Conservation (phyloP, 2,888 invertebrate species). For the Hydrotaea cyrtoneurina region DNA sequence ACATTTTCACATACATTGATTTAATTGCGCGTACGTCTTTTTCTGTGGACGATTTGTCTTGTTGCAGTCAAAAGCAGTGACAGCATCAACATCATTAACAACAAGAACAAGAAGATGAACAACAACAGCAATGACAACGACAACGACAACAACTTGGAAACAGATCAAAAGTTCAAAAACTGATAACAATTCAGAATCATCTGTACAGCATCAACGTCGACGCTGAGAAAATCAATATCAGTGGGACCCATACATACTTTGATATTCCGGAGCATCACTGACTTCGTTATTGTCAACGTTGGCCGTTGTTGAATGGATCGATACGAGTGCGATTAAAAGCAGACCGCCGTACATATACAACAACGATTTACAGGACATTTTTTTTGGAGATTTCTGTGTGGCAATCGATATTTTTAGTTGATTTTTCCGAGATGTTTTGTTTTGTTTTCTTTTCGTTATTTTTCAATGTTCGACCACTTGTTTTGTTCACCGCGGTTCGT, state of each 20-base stretch:
- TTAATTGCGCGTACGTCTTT: not conserved
- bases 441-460: constrained; percentile 53
- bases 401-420: not conserved
- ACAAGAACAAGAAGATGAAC: not conserved
- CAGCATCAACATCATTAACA: constrained; percentile 5
- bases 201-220: not conserved
- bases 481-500: constrained; percentile 66
- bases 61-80: constrained; percentile 11
- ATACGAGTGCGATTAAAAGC: constrained; percentile 59
- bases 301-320: constrained; percentile 69
- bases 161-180: constrained; percentile 63
- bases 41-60: not conserved
- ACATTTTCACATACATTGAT: too few species aligned
- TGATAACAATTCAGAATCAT: constrained; percentile 35
- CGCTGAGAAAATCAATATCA: constrained; percentile 11
- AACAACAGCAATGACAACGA: constrained; percentile 4
- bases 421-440: constrained; percentile 37
- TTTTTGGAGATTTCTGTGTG: constrained; percentile 1
- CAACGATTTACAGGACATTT: constrained; percentile 61
- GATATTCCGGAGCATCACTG: constrained; percentile 70
- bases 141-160: constrained; percentile 26
- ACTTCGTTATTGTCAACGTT: constrained; percentile 76
- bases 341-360: constrained; percentile 61
- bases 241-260: constrained; percentile 78
- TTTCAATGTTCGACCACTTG: constrained; percentile 67